Conservation (phyloP, 2,888 invertebrate species). For the Chrysomela aeneicollis region DNA sequence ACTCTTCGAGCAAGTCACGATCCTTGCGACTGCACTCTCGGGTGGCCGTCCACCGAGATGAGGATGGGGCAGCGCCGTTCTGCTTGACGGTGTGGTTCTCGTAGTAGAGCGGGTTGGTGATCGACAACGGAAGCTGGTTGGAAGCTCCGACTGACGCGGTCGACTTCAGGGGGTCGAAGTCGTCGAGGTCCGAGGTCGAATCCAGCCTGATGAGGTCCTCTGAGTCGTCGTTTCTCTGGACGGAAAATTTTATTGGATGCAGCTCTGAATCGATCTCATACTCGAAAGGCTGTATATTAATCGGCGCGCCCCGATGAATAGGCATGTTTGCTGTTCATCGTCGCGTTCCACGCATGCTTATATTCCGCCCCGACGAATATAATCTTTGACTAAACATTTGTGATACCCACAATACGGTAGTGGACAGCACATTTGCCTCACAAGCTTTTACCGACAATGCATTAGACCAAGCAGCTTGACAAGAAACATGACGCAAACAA, state of each 20-base stretch:
- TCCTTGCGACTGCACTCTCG: constrained; percentile 60
- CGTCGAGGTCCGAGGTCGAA: constrained; percentile 70
- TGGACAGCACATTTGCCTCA: too few species aligned
- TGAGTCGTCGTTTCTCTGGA: constrained; percentile 59
- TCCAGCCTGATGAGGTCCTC: constrained; percentile 74
- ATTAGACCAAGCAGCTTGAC: too few species aligned
- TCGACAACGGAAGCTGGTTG: constrained; percentile 61
- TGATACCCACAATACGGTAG: too few species aligned
- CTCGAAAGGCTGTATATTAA: too few species aligned
- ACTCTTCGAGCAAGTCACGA: constrained; percentile 75
- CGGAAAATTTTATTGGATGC: background rate
- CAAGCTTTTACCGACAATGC: too few species aligned
- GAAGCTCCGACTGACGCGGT: constrained; percentile 45
- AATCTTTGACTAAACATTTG: too few species aligned
- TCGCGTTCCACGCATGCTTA: too few species aligned
- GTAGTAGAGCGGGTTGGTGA: constrained; percentile 64
- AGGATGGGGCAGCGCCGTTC: constrained; percentile 63
- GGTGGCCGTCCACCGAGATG: constrained; percentile 17
- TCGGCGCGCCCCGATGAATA: too few species aligned
- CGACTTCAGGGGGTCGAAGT: constrained; percentile 73
- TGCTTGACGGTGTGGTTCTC: constrained; percentile 53
- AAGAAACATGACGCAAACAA: too few species aligned
- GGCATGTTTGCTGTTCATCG: too few species aligned
- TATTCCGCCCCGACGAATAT: too few species aligned
- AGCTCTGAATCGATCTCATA: too few species aligned